Evolutionary conservation across 1,140 invertebrate species (phyloP).

Genomic region (Wiebesia pumilae): DNA sequence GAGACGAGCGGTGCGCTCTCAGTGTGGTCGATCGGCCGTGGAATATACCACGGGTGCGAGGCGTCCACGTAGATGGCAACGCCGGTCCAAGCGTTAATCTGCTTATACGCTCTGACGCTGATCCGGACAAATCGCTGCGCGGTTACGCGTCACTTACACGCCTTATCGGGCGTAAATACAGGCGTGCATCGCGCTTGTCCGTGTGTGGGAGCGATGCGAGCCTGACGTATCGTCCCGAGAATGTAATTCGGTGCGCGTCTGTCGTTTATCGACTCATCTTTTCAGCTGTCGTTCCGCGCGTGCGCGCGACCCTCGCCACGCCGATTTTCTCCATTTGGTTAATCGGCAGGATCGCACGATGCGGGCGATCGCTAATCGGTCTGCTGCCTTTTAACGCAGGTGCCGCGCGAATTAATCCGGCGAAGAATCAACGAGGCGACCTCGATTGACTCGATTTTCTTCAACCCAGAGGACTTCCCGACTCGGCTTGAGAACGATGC

Average conservation of each 20-base stretch:
- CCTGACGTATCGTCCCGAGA: not conserved
- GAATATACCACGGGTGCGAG: not conserved
- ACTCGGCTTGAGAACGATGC: not conserved
- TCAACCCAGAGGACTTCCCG: not conserved
- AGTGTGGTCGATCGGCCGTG: not conserved
- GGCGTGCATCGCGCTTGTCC: too few species aligned
- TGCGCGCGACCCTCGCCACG: not conserved
- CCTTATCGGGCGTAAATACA: not conserved
- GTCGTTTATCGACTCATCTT: not conserved
- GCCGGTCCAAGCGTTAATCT: constrained; percentile 63
- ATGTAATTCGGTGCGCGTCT: not conserved
- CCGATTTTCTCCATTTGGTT: not conserved
- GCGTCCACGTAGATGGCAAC: not conserved
- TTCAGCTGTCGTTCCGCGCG: not conserved
- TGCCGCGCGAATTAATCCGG: not conserved
- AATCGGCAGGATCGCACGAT: not conserved
- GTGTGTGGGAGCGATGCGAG: not conserved
- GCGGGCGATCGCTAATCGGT: not conserved
- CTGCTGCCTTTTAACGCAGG: not conserved
- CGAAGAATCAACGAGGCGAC: not conserved
- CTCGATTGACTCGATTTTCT: not conserved
- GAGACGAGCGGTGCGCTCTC: not conserved
- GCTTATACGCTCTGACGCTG: constrained; percentile 71
- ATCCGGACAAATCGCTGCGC: constrained; percentile 73
- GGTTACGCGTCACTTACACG: constrained; percentile 71